Evolutionary conservation across 2,888 invertebrate species (phyloP), one percentile per base, ranked within the genome.

Genomic region (Chirona hameri): DNA sequence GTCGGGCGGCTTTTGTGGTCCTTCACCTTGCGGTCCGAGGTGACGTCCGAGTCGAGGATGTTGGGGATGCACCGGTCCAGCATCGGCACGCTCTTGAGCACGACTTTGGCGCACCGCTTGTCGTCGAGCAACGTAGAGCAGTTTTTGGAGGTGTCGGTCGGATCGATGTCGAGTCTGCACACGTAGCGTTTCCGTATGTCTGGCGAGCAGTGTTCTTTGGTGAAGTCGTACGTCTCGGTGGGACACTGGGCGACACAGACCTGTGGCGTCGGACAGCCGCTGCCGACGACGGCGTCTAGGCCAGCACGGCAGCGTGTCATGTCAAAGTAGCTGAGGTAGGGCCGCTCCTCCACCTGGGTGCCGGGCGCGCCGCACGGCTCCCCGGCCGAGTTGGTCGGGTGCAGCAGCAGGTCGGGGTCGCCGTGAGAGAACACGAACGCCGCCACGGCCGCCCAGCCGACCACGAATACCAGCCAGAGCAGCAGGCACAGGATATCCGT

Each of bases 401-500:
- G 92, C 81, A 95, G 88, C 46, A 97, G 89, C 83, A 91, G 91
- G 83, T 92, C 90, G 3, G 95, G 92, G 87, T 95, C 92, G 15
- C 97, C 97, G 86, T 92, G 55, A 27, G 12, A 86, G 88, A 86
- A 86, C 96, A 95, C 95, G 87, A 93, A 94, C 85, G 90, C 90
- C 39, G 94, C 95, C 18, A 97, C 91, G 81, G 91, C 92, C 4
- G 91, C 91, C 96, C 97, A 97, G 84, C 91, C 93, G 83, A 90
- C 91, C 27, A 98, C 89, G 88, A 95, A 97, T 9, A 92, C 89
- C 18, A 94, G 86, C 88, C 98, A 96, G 21, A 95, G 87, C 57
- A 95, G 87, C 48, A 97, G 91, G 89, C 96, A 98, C 79, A 95
- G 88, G 79, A 96, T 90, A 89, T 98, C 98, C 3, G 98, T 98